phyloP scores from a whole-genome alignment of 2,113 vertebrate genomes.

The Sylvia atricapilla region DNA sequence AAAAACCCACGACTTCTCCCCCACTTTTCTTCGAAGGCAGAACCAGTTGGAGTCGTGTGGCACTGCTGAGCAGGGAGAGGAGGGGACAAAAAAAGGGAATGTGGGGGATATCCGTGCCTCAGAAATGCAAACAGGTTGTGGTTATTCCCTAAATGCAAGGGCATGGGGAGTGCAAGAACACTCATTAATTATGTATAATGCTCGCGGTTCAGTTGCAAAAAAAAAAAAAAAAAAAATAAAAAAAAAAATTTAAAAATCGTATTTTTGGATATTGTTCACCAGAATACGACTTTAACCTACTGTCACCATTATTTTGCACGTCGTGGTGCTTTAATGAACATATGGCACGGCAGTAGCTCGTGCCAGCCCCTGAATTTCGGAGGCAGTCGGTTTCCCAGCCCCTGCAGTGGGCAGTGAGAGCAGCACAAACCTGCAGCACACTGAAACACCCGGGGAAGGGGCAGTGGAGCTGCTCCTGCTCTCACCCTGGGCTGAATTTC shows the following conservation, averaged over 20 bases:
- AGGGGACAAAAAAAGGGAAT: background rate
- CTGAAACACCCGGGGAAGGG: background rate
- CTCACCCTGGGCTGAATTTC: fast-evolving
- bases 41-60: background rate
- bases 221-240: background rate
- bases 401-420: background rate
- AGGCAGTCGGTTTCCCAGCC: constrained; percentile 4
- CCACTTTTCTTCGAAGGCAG: background rate
- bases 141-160: constrained; percentile 54
- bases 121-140: constrained; percentile 41
- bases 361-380: constrained; percentile 54
- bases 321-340: constrained; percentile 66
- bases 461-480: background rate
- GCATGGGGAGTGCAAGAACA: constrained; percentile 60
- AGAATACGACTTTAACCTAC: constrained; percentile 66
- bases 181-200: constrained; percentile 73
- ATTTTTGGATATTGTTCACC: constrained; percentile 69
- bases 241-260: background rate
- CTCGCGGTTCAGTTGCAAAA: constrained; percentile 43
- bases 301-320: constrained; percentile 64
- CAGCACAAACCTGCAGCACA: background rate
- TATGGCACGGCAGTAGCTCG: constrained; percentile 66
- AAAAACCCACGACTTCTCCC: background rate
- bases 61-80: constrained; percentile 21
- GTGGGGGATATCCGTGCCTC: constrained; percentile 6